Base-by-base conservation (phyloP, 2,888 invertebrate species). In the Mamestra brassicae region DNA sequence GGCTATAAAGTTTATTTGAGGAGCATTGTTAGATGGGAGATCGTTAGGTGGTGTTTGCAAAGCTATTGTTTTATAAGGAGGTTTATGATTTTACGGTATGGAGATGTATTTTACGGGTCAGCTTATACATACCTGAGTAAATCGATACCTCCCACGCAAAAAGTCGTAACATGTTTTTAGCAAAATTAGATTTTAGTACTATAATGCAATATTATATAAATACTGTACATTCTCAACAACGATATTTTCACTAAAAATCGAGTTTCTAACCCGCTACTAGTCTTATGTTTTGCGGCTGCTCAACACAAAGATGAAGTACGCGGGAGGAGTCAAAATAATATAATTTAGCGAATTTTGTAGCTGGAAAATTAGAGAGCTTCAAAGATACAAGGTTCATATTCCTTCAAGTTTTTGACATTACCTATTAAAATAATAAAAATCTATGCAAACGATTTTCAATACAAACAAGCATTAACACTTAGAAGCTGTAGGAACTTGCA, bases 1-100 rank as follows among this genome's bases (percentile, higher is more conserved):
- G 52, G 69, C 71, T 58, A 76, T 85, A 85, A 87, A 87, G 62
- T 81, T 87, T 81, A 81, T 83, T 85, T 71, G 73, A 15, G 11
- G 11, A 60, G 79, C 71, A 82, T 80, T 85, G 83, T 71, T 81
- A 69, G 38, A 61, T n/a, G 8, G 17, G 36, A 70, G 63, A 57
- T 80, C 36, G 61, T 69, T 64, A 42, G 78, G 15, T 74, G 11
- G 11, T 72, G 69, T 70, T 72, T 72, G 58, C 58, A 64, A 42
- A 54, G 45, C 6, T 57, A 50, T 55, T 65, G 62, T 60, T 7
- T 52, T 15, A 45, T 54, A 63, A 84, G 8, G n/a, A 69, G 69
- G 38, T 69, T 74, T 63, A 71, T 52, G 52, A 17, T 17, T 17
- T 17, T 52, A 52, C 17, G 52, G 17, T 7, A 52, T 52, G 15